Conservation (phyloP, 2,888 invertebrate genomes). For the Polymixis flavicincta region DNA sequence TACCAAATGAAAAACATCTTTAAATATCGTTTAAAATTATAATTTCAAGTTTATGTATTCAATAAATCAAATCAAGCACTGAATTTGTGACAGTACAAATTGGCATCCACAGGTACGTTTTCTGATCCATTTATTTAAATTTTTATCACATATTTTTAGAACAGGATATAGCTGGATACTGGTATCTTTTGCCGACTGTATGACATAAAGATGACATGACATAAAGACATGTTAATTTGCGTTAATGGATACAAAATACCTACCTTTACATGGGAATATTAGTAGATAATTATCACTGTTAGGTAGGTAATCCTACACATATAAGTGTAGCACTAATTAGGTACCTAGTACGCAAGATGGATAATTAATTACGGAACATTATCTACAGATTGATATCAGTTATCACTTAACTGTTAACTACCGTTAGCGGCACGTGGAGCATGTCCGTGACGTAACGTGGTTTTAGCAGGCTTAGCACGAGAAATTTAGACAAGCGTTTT, state of each 20-base stretch:
- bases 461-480: too few species aligned
- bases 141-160: not conserved
- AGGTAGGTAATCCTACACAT: not conserved
- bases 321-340: not conserved
- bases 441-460: not conserved
- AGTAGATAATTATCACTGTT: not conserved
- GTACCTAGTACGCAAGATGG: constrained; percentile 7
- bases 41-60: not conserved
- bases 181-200: not conserved
- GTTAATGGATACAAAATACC: not conserved
- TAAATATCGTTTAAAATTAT: not conserved
- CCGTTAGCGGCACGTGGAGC: not conserved
- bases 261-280: not conserved
- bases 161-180: not conserved
- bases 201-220: too few species aligned
- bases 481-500: too few species aligned
- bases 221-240: not conserved
- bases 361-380: constrained; percentile 37
- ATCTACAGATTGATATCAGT: constrained; percentile 22
- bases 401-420: constrained; percentile 18
- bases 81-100: too few species aligned
- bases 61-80: not conserved
- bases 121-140: not conserved
- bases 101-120: not conserved
- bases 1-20: not conserved